Conservation (phyloP, 2,797 vertebrate genomes). For the Dermochelys coriacea region DNA sequence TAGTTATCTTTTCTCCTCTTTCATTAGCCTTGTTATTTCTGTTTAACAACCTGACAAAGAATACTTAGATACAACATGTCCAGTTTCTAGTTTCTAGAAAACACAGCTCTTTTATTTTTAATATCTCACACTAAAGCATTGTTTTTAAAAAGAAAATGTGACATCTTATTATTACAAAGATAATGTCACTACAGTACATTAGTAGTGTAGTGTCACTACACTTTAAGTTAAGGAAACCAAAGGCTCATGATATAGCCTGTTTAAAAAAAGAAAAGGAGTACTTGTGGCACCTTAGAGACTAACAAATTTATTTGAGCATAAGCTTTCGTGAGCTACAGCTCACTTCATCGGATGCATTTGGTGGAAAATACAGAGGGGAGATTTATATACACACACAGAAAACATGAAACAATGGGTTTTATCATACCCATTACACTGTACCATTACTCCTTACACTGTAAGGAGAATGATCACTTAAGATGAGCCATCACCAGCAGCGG, state of each 20-base stretch:
- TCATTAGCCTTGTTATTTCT: slow-evolving; percentile 63
- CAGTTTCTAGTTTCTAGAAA: slow-evolving; percentile 7
- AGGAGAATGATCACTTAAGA: too few relatives aligned
- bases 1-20: slow-evolving; percentile 62
- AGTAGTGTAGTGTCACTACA: slow-evolving; percentile 8
- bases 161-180: background rate
- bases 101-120: background rate
- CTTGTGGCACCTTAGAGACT: too few relatives aligned
- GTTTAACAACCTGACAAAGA: slow-evolving; percentile 37
- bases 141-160: slow-evolving; percentile 21
- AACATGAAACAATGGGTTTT: too few relatives aligned
- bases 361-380: too few relatives aligned
- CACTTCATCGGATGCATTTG: too few relatives aligned
- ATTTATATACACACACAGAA: too few relatives aligned
- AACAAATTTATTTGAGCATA: too few relatives aligned
- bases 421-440: too few relatives aligned
- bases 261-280: background rate
- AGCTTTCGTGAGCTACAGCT: too few relatives aligned
- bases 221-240: slow-evolving; percentile 35
- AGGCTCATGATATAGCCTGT: slow-evolving; percentile 20
- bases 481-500: too few relatives aligned
- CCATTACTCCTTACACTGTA: too few relatives aligned
- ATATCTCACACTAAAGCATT: background rate
- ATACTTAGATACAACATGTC: slow-evolving; percentile 40
- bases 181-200: background rate